These are phyloP conservation scores for Lasaia peninsularis DNA, from an alignment of 1,140 invertebrate species.

Conservation along the genomic window DNA sequence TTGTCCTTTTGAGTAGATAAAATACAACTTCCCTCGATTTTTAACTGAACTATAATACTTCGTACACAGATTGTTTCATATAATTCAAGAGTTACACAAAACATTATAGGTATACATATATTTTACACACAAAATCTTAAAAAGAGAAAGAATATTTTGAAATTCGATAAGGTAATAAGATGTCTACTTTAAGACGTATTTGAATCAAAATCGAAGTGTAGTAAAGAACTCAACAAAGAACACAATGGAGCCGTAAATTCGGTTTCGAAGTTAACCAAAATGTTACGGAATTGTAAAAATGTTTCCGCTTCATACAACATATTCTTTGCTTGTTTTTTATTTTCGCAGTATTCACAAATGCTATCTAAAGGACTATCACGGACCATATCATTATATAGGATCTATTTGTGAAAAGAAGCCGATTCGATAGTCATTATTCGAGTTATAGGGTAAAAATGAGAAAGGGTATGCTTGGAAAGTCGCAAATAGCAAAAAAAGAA, in stretches of 20 bases:
- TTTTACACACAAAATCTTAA: neutral
- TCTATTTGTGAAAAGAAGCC: neutral
- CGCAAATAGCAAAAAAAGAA: too few relatives aligned
- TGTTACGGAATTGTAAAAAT: slow-evolving; percentile 10
- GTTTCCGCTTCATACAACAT: slow-evolving; percentile 12
- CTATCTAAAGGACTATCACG: neutral
- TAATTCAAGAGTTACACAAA: neutral
- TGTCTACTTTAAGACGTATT: slow-evolving; percentile 2
- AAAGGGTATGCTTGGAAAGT: too few relatives aligned
- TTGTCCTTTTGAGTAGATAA: neutral
- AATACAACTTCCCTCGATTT: neutral
- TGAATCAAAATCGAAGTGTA: slow-evolving; percentile 8
- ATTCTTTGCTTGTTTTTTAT: slow-evolving; percentile 15
- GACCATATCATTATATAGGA: slow-evolving; percentile 33
- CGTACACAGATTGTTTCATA: too few relatives aligned
- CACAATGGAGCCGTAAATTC: slow-evolving; percentile 9
- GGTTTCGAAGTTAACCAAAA: slow-evolving; percentile 11
- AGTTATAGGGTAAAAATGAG: too few relatives aligned
- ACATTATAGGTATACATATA: neutral
- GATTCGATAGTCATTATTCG: too few relatives aligned
- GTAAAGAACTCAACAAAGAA: slow-evolving; percentile 2
- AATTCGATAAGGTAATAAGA: slow-evolving; percentile 6
- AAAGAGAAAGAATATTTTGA: neutral
- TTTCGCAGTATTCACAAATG: slow-evolving; percentile 21
- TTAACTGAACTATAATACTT: neutral